phyloP scores from a whole-genome alignment of 2,888 invertebrate species.

The Drosophila picticornis region DNA sequence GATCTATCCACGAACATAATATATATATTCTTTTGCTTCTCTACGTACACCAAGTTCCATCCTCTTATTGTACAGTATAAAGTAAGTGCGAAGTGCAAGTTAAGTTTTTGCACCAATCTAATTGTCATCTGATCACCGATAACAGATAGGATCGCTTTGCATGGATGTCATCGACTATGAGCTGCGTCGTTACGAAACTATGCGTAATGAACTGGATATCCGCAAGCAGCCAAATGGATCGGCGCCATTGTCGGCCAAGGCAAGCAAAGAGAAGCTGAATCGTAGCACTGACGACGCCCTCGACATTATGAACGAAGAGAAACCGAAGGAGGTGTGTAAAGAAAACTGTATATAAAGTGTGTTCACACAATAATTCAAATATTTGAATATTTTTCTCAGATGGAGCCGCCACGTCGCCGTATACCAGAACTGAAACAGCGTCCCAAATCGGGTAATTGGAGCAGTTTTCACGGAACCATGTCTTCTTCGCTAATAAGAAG shows the following conservation, averaged over 20 bases:
- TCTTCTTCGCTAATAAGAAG: constrained; percentile 86
- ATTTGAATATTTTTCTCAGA: constrained; percentile 60
- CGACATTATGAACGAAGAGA: constrained; percentile 85
- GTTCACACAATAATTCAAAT: background rate
- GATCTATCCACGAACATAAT: constrained; percentile 98
- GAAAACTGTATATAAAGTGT: background rate
- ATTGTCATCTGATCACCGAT: background rate
- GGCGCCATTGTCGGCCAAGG: constrained; percentile 78
- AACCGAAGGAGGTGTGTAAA: constrained; percentile 83
- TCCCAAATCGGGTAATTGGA: constrained; percentile 92
- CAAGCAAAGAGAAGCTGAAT: constrained; percentile 84
- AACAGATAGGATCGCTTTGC: constrained; percentile 96
- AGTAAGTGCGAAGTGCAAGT: constrained; percentile 85
- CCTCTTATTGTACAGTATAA: constrained; percentile 97
- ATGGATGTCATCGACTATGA: constrained; percentile 99
- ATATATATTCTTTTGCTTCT: constrained; percentile 98
- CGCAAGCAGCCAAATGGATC: constrained; percentile 84
- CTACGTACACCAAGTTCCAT: constrained; percentile 97
- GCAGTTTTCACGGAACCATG: constrained; percentile 85
- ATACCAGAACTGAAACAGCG: constrained; percentile 91
- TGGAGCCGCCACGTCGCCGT: constrained; percentile 89
- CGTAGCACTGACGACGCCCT: constrained; percentile 84
- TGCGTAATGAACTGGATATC: constrained; percentile 91
- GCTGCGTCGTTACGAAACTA: constrained; percentile 95
- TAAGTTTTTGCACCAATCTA: background rate